Conservation (phyloP, 2,113 vertebrate genomes). For the Hippocampus zosterae region DNA sequence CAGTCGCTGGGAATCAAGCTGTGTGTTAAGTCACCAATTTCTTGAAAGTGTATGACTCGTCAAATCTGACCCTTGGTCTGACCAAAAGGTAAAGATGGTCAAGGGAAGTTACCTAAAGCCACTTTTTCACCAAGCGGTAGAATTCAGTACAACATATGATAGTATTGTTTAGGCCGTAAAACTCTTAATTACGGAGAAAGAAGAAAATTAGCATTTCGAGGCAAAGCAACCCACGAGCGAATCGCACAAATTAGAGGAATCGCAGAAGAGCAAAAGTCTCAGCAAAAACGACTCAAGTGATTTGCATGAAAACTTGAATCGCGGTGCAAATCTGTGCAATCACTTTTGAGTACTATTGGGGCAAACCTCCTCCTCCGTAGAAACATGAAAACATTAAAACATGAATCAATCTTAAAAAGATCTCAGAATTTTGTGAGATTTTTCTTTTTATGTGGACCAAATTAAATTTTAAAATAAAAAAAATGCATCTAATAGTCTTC, state of each 20-base stretch:
- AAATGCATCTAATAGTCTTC: neutral
- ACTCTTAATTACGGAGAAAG: neutral
- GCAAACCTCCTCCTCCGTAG: too few relatives aligned
- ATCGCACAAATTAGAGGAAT: neutral
- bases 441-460: too few relatives aligned
- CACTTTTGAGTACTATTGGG: neutral
- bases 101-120: neutral
- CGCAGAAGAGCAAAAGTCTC: neutral
- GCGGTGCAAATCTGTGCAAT: neutral
- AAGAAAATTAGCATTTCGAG: neutral
- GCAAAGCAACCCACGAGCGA: neutral
- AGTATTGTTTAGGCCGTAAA: neutral
- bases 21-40: slow-evolving; percentile 50
- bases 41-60: slow-evolving; percentile 50
- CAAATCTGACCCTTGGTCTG: slow-evolving; percentile 50
- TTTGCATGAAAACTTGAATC: neutral
- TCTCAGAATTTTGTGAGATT: too few relatives aligned
- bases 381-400: too few relatives aligned
- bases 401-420: too few relatives aligned
- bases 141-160: neutral
- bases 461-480: neutral
- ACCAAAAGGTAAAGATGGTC: slow-evolving; percentile 27
- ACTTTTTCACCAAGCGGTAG: neutral
- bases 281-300: neutral
- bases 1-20: slow-evolving; percentile 35